Conservation (phyloP, 2,797 vertebrate species). For the Pangasius sanitwongsei region DNA sequence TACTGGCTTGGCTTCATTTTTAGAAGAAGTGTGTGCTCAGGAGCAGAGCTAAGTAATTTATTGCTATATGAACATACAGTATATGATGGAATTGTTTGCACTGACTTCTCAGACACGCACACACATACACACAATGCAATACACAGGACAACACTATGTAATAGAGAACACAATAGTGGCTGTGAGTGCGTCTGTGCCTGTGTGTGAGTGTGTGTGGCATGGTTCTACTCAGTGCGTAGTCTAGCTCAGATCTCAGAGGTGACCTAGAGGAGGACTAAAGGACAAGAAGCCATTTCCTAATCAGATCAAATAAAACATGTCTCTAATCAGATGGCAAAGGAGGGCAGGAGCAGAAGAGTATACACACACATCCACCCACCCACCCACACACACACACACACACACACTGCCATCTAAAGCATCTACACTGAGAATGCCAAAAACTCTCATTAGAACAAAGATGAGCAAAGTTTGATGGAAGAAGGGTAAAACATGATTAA, state of each 20-base stretch:
- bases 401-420: not conserved
- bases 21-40: constrained; percentile 22
- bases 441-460: not conserved
- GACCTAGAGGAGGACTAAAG: constrained; percentile 42
- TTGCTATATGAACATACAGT: constrained; percentile 18
- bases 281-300: constrained; percentile 54
- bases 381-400: not conserved
- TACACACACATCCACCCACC: not conserved
- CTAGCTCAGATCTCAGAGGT: constrained; percentile 38
- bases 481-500: not conserved
- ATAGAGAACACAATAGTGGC: not conserved
- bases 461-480: not conserved
- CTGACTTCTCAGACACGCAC: constrained; percentile 17
- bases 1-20: constrained; percentile 7
- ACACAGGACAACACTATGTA: not conserved
- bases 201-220: not conserved
- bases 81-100: constrained; percentile 8
- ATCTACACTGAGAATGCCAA: not conserved
- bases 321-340: constrained; percentile 54
- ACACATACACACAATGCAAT: not conserved
- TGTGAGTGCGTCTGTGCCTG: not conserved
- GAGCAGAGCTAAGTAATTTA: constrained; percentile 20
- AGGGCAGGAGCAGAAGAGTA: not conserved
- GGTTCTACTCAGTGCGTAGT: not conserved
- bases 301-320: constrained; percentile 49